Conservation (phyloP, 2,888 invertebrate genomes). For the Tuta absoluta region DNA sequence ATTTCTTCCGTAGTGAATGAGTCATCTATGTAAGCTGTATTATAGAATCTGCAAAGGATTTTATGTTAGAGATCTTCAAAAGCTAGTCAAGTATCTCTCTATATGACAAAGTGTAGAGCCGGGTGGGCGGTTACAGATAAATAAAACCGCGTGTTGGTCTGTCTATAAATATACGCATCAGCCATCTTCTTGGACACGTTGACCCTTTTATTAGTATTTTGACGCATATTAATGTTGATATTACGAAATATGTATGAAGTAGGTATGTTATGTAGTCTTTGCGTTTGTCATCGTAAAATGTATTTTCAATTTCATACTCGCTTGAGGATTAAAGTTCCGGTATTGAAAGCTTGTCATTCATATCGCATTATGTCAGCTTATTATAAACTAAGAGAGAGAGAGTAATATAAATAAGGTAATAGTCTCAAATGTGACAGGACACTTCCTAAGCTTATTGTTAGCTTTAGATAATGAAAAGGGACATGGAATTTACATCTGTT, state of each 20-base stretch:
- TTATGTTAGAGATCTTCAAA: conserved; percentile 18
- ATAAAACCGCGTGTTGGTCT: conserved; percentile 69
- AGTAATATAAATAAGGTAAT: neutral
- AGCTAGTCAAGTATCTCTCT: conserved; percentile 30
- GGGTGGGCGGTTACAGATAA: conserved; percentile 60
- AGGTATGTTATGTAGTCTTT: neutral
- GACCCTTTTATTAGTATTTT: conserved; percentile 61
- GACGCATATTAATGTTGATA: conserved; percentile 12
- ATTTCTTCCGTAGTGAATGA: neutral
- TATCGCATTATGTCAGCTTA: conserved; percentile 3
- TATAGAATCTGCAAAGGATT: neutral
- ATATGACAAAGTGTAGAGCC: conserved; percentile 29
- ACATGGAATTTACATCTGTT: no score
- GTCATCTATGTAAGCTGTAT: neutral
- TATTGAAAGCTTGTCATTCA: conserved; percentile 1
- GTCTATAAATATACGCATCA: conserved; percentile 66
- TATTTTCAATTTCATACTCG: neutral
- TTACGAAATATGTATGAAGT: conserved; percentile 22
- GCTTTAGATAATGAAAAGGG: no score
- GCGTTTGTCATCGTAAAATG: neutral
- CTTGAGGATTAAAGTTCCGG: neutral
- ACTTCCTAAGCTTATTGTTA: no score
- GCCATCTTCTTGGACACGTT: conserved; percentile 51
- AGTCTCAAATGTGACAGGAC: neutral
- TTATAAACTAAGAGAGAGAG: neutral